These are phyloP conservation scores for Drosophila ficusphila DNA, from an alignment of 1,140 invertebrate species.

Conservation along the genomic window DNA sequence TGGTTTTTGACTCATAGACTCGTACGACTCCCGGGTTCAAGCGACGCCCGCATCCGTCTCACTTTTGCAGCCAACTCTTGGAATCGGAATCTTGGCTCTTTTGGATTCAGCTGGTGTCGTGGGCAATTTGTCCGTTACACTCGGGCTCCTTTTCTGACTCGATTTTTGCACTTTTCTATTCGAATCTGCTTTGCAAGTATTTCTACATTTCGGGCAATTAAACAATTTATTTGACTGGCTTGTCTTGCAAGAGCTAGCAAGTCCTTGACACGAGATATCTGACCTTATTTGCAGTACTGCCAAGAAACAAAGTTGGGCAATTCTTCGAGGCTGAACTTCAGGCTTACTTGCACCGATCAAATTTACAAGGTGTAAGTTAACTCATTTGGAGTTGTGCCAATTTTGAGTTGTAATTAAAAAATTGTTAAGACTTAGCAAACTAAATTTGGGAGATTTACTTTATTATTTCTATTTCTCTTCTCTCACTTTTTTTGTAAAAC, in stretches of 20 bases:
- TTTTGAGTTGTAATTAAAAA: neutral
- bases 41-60: slow-evolving; percentile 69
- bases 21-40: slow-evolving; percentile 53
- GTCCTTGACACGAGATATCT: slow-evolving; percentile 44
- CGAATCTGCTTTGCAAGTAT: slow-evolving; percentile 32
- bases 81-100: slow-evolving; percentile 34
- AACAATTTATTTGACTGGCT: slow-evolving; percentile 22
- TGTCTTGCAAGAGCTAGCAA: slow-evolving; percentile 25
- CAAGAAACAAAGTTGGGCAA: neutral
- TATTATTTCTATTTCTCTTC: no score
- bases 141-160: slow-evolving; percentile 63
- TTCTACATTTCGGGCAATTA: slow-evolving; percentile 26
- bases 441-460: neutral
- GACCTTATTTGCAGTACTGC: slow-evolving; percentile 2
- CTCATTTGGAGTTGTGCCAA: neutral
- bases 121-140: slow-evolving; percentile 71
- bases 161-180: slow-evolving; percentile 38
- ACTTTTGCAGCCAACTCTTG: slow-evolving; percentile 41
- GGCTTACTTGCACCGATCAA: slow-evolving; percentile 4
- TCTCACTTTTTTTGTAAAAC: no score
- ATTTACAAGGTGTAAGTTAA: slow-evolving; percentile 7
- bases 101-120: slow-evolving; percentile 41
- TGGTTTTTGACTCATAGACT: slow-evolving; percentile 78
- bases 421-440: neutral
- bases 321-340: slow-evolving; percentile 3